Percentiles rank a stretch among this genome's conserved stretches.
These are phyloP conservation scores for Numenius phaeopus DNA, from an alignment of 2,797 vertebrate genomes.

Conservation along the genomic window DNA sequence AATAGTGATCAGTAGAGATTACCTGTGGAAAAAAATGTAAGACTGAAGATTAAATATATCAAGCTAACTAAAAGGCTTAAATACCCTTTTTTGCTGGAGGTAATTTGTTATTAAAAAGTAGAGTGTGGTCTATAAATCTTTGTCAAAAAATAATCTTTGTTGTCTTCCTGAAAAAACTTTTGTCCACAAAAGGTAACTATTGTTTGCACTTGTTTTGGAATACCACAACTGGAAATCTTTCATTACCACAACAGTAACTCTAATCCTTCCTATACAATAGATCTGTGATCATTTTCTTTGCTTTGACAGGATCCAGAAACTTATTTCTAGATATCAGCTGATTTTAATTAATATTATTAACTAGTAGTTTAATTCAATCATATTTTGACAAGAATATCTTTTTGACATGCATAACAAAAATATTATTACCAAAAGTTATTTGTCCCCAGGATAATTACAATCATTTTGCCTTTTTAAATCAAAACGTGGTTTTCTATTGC, in stretches of 20 bases:
- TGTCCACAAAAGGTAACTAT: not conserved
- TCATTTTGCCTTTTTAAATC: not conserved
- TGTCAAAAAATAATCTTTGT: not conserved
- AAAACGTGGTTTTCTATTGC: accelerated
- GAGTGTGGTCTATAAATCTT: not conserved
- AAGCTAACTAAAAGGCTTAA: not conserved
- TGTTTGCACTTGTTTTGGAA: not conserved
- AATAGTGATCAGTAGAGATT: not conserved
- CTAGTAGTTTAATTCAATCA: not conserved
- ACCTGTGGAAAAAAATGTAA: not conserved
- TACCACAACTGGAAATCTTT: not conserved
- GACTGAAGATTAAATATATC: not conserved
- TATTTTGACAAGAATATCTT: not conserved
- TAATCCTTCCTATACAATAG: not conserved
- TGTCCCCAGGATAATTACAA: not conserved
- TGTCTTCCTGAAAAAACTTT: not conserved
- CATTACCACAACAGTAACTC: not conserved
- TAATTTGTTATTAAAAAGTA: not conserved
- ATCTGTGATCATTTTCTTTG: not conserved
- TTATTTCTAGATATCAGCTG: not conserved
- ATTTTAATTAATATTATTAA: not conserved
- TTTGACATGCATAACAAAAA: not conserved
- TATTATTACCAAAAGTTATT: not conserved
- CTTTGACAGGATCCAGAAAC: not conserved
- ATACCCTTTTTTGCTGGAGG: not conserved